Conservation (phyloP, 2,888 invertebrate genomes). For the Philhelius pedissequus region DNA sequence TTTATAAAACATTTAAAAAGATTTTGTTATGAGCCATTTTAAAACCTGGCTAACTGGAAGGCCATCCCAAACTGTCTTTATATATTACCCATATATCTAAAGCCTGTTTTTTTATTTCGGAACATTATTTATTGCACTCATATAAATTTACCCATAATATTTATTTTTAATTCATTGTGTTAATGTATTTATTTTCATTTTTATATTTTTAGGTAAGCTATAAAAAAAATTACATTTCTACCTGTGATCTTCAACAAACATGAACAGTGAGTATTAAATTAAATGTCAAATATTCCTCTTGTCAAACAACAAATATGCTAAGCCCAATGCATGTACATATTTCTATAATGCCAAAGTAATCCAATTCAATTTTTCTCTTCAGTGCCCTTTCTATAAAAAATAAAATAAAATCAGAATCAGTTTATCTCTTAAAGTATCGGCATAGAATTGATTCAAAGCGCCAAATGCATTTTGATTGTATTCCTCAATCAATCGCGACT, state of each 20-base stretch:
- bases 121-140: too few relatives aligned
- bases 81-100: too few relatives aligned
- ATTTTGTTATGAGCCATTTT: too few relatives aligned
- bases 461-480: neutral
- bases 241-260: neutral
- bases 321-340: neutral
- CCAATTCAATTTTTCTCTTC: conserved; percentile 48
- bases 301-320: neutral
- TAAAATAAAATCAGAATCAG: conserved; percentile 29
- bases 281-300: neutral
- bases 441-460: neutral
- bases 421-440: conserved; percentile 25
- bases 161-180: neutral
- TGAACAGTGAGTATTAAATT: neutral
- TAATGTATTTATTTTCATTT: neutral
- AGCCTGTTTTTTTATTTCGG: too few relatives aligned
- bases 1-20: too few relatives aligned
- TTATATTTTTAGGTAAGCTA: neutral
- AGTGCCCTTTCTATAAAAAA: conserved; percentile 2
- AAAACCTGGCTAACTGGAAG: too few relatives aligned
- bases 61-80: too few relatives aligned
- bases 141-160: too few relatives aligned
- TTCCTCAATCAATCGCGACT: conserved; percentile 13
- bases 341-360: neutral
- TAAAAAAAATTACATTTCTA: neutral